These are phyloP conservation scores for Macrosoma leucophasiata DNA, from an alignment of 2,888 invertebrate species.

Conservation along the genomic window DNA sequence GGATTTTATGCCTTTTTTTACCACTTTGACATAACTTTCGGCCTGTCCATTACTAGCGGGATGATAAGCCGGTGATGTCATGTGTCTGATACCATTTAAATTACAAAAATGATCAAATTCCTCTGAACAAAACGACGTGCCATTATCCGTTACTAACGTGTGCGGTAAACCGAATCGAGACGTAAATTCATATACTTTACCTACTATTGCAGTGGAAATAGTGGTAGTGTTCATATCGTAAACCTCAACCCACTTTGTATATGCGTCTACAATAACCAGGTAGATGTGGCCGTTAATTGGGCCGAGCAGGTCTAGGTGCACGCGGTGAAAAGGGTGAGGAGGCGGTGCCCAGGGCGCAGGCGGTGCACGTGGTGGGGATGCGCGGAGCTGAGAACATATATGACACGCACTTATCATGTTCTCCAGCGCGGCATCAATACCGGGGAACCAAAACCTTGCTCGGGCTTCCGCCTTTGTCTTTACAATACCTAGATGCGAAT, in stretches of 20 bases:
- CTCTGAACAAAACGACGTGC: conserved; percentile 13
- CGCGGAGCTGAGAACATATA: conserved; percentile 10
- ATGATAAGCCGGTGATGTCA: conserved; percentile 13
- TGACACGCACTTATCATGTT: conserved; percentile 7
- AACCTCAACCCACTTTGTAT: conserved; percentile 18
- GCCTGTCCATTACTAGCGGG: conserved; percentile 19
- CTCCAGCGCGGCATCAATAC: conserved; percentile 18
- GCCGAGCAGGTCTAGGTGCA: conserved; percentile 15
- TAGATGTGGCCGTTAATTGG: conserved; percentile 4
- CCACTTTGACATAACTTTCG: conserved; percentile 23
- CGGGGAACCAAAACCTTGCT: conserved; percentile 16
- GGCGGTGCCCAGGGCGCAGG: conserved; percentile 8
- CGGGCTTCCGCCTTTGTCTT: conserved; percentile 21
- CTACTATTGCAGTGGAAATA: conserved; percentile 6
- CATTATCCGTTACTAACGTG: conserved; percentile 17
- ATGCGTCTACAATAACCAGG: conserved; percentile 12
- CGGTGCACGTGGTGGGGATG: conserved; percentile 12
- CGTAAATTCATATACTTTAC: conserved; percentile 14
- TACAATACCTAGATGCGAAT: conserved; percentile 14
- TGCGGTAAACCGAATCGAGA: conserved; percentile 13
- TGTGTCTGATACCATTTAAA: conserved; percentile 15
- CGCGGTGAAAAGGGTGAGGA: too few relatives aligned
- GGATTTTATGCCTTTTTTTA: conserved; percentile 25
- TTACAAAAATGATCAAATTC: conserved; percentile 16
- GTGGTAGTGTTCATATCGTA: conserved; percentile 4